Base-by-base conservation (phyloP, 2,888 invertebrate genomes). In the Nemapogon koenigi region DNA sequence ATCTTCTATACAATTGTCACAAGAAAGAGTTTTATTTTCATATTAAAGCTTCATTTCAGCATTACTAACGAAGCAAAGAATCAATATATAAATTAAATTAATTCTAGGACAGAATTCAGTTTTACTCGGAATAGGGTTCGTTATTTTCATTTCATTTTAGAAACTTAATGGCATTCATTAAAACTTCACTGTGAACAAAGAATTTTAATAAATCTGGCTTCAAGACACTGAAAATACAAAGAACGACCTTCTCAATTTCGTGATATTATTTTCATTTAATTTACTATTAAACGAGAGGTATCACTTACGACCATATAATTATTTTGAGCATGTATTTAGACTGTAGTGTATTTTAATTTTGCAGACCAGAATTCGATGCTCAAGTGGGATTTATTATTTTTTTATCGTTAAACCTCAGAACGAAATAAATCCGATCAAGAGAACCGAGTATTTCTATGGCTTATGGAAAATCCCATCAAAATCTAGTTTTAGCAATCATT, bases 1-100 rank as follows among this genome's bases (percentile, higher is more conserved):
- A n/a, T n/a, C n/a, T n/a, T n/a, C n/a, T n/a, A 18, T 62, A 66
- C 63, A 68, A 67, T 71, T 72, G 68, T 73, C 65, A 62, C 56
- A 56, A 52, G 65, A 62, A 62, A 61, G 57, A 59, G 50, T 49
- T 46, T 38, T 43, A 71, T 73, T 73, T 66, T 58, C 70, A 70
- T 72, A 60, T 56, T 62, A 73, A 73, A 72, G 63, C 53, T 47
- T 42, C 33, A 11, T 67, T 70, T 71, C 68, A 62, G 69, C 65
- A 72, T 70, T 61, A 44, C 53, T 72, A 71, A 71, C 64, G 66
- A 72, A 65, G 61, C 60, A 46, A 51, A 53, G 51, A 62, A 66
- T 67, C 64, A 55, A 68, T 67, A 54, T n/a, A n/a, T 48, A 55
- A 59, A 59, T 60, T 59, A 58, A 62, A 65, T 65, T 57, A 27